Base-by-base conservation (phyloP, 2,113 vertebrate species). In the Chitala chitala region DNA sequence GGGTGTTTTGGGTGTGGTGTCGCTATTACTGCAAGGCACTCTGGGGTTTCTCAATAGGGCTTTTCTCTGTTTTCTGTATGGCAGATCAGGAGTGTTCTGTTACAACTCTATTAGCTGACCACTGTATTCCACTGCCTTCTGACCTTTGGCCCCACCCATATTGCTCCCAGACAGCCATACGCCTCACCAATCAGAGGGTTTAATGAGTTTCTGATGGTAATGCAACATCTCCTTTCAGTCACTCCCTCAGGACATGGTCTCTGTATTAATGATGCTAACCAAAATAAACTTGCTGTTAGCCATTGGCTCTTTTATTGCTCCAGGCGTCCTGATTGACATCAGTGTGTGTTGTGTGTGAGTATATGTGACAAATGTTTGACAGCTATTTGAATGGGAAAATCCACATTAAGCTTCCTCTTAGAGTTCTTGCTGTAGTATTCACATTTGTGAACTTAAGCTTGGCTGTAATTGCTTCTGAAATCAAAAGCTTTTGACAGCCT, bases 231-330 rank as follows among this genome's bases (percentile, higher is more conserved):
- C 77, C 75, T 82, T 77, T 84, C 73, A 84, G 85, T 88, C 82
- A 83, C 82, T 76, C 87, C 88, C 85, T 89, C 86, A 90, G 89
- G 87, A 90, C 87, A 84, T 89, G 79, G 84, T 87, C 84, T 82
- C 80, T 90, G 87, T 92, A 89, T 89, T 82, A 87, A 85, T 91
- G 87, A 90, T 85, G 83, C 88, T 87, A 89, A 92, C 89, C 89
- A 88, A 90, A 92, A 92, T 92, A 92, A 92, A 91, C 85, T 86
- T 90, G 88, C 89, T 90, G 89, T 90, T 87, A 87, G 89, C 89
- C 79, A 84, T 89, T 88, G 82, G 83, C 85, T 88, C 81, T 77
- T 86, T n/a, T 76, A 65, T 59, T 82, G 82, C 80, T 85, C 76
- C 74, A 76, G 79, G 84, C 85, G 78, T 89, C 83, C 81, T 91